phyloP scores from a whole-genome alignment of 2,113 vertebrate genomes.

The Tragelaphus imberbis region DNA sequence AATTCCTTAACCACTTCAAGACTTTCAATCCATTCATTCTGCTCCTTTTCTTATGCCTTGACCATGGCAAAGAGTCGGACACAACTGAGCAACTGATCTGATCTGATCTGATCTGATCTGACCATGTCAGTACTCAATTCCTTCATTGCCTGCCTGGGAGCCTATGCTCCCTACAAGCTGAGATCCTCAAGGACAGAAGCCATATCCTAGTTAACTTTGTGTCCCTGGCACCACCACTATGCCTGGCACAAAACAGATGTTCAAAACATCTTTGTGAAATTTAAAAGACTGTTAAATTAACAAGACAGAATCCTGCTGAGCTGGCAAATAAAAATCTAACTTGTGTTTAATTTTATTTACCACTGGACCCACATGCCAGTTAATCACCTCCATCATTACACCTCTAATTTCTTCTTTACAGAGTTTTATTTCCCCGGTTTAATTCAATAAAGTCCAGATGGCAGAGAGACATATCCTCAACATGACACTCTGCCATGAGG shows the following conservation, averaged over 20 bases:
- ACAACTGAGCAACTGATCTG: no score
- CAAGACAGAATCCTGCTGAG: neutral
- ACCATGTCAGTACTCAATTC: neutral
- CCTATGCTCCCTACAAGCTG: neutral
- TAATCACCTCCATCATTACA: neutral
- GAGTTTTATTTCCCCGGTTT: neutral
- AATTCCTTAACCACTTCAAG: neutral
- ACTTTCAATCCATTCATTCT: neutral
- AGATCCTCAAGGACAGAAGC: neutral
- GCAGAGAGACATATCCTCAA: neutral
- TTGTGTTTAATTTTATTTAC: constrained; percentile 34
- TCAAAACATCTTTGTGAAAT: neutral
- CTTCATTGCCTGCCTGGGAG: no score
- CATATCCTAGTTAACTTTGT: neutral
- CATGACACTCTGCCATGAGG: neutral
- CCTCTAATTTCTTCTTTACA: constrained; percentile 22
- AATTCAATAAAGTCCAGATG: constrained; percentile 20
- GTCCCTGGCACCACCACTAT: neutral
- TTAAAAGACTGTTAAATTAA: neutral
- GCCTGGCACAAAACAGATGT: neutral
- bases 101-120: no score
- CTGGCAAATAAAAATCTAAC: neutral
- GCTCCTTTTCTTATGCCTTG: neutral
- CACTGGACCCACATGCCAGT: neutral
- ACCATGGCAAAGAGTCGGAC: neutral